Evolutionary conservation across 2,888 invertebrate species (phyloP).

Genomic region (Cepaea hortensis): DNA sequence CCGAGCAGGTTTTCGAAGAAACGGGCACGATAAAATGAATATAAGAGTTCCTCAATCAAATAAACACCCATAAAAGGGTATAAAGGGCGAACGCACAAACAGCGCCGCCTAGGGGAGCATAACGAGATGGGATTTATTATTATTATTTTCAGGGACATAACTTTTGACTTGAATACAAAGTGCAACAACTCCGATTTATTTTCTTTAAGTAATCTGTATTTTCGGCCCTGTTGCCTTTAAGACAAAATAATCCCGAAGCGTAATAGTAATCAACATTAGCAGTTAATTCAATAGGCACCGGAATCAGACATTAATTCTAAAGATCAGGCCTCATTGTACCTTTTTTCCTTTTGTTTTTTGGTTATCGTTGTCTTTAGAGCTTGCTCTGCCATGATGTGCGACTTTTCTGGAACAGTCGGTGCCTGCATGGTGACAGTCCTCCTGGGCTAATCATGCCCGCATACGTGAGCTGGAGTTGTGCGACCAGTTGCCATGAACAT

Average conservation of each 20-base stretch:
- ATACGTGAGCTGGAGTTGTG: slow-evolving; percentile 11
- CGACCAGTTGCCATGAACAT: slow-evolving; percentile 17
- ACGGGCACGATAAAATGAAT: background rate
- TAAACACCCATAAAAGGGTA: background rate
- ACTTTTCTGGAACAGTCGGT: slow-evolving; percentile 13
- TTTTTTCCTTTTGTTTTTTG: background rate
- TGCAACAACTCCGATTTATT: slow-evolving; percentile 5
- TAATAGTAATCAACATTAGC: slow-evolving; percentile 31
- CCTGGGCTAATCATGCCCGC: slow-evolving; percentile 27
- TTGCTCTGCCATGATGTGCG: slow-evolving; percentile 2
- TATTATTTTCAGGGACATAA: background rate
- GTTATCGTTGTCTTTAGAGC: background rate
- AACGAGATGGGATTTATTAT: background rate
- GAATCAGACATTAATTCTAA: background rate
- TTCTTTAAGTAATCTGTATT: background rate
- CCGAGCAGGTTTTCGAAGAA: background rate
- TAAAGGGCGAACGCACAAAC: background rate
- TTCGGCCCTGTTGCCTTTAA: background rate
- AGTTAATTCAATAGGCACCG: slow-evolving; percentile 4
- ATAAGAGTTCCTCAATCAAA: background rate
- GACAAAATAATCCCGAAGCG: slow-evolving; percentile 10
- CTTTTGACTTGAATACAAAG: slow-evolving; percentile 18
- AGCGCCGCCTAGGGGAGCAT: background rate
- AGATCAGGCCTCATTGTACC: slow-evolving; percentile 9
- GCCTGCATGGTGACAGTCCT: slow-evolving; percentile 28